phyloP scores from a whole-genome alignment of 1,140 invertebrate species.

The Sycobia sp. region DNA sequence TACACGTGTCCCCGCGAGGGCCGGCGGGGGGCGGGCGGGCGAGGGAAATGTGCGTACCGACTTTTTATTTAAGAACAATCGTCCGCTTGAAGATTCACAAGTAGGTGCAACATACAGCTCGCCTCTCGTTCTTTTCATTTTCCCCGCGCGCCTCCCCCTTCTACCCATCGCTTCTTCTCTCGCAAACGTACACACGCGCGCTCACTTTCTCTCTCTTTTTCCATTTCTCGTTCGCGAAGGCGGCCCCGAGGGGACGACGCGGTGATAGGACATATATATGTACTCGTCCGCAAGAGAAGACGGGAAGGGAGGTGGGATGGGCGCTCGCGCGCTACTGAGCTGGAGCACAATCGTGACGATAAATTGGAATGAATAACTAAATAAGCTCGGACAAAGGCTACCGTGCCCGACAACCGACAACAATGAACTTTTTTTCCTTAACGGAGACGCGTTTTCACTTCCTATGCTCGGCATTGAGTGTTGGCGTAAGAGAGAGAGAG shows the following conservation, averaged over 20 bases:
- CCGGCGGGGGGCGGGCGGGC: background rate
- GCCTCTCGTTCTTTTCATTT: slow-evolving; percentile 16
- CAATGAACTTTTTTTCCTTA: slow-evolving; percentile 17
- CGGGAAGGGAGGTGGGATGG: background rate
- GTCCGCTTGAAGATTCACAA: slow-evolving; percentile 25
- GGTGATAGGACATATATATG: slow-evolving; percentile 2
- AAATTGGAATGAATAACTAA: slow-evolving; percentile 36
- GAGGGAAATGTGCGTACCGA: background rate
- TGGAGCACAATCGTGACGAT: slow-evolving; percentile 24
- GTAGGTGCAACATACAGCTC: slow-evolving; percentile 9
- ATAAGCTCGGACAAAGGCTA: slow-evolving; percentile 29
- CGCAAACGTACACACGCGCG: too few relatives aligned
- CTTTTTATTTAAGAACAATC: slow-evolving; percentile 32
- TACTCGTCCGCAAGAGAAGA: too few relatives aligned
- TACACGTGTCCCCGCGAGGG: background rate
- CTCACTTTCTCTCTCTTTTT: too few relatives aligned
- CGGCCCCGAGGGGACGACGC: background rate
- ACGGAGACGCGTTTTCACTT: background rate
- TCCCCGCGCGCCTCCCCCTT: too few relatives aligned
- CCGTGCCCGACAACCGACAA: slow-evolving; percentile 7
- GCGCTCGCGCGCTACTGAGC: background rate
- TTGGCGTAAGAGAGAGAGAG: too few relatives aligned
- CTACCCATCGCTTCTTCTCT: too few relatives aligned
- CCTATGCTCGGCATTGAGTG: background rate
- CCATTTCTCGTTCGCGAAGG: background rate